These are phyloP conservation scores for Exocentrus adspersus DNA, from an alignment of 2,888 invertebrate species.

Conservation along the genomic window DNA sequence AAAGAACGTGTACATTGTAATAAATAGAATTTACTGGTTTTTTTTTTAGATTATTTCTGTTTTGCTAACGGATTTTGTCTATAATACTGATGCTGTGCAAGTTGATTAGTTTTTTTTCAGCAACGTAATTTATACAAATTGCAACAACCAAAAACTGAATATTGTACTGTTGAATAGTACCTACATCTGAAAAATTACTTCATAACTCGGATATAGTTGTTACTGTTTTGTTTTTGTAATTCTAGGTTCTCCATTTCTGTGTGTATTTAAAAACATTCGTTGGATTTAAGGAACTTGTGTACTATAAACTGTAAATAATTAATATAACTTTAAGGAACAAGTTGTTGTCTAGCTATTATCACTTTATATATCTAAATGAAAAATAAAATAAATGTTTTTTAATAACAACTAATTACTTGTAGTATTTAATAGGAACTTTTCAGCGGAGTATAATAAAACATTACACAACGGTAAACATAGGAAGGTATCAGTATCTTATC, in stretches of 20 bases:
- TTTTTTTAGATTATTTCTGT: background rate
- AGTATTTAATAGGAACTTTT: background rate
- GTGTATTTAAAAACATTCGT: slow-evolving; percentile 1
- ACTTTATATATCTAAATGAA: slow-evolving; percentile 25
- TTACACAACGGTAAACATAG: background rate
- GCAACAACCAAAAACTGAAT: background rate
- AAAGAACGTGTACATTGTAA: slow-evolving; percentile 16
- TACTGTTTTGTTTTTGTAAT: background rate
- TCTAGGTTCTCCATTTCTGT: background rate
- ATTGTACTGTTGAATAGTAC: background rate
- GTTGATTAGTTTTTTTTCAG: background rate
- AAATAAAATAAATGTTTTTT: slow-evolving; percentile 30
- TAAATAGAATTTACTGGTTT: slow-evolving; percentile 19
- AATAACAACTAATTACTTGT: slow-evolving; percentile 13
- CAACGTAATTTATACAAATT: background rate
- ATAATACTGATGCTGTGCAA: background rate
- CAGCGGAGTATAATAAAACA: background rate
- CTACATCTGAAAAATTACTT: background rate
- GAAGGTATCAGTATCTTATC: background rate
- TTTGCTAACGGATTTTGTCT: background rate
- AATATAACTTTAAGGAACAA: slow-evolving; percentile 10
- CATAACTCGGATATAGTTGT: background rate
- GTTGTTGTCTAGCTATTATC: slow-evolving; percentile 25
- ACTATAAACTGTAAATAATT: slow-evolving; percentile 29
- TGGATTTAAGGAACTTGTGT: slow-evolving; percentile 20